Percentiles rank a stretch among this genome's conserved stretches.
Conservation (phyloP, 2,113 vertebrate genomes). For the Chunga burmeisteri region DNA sequence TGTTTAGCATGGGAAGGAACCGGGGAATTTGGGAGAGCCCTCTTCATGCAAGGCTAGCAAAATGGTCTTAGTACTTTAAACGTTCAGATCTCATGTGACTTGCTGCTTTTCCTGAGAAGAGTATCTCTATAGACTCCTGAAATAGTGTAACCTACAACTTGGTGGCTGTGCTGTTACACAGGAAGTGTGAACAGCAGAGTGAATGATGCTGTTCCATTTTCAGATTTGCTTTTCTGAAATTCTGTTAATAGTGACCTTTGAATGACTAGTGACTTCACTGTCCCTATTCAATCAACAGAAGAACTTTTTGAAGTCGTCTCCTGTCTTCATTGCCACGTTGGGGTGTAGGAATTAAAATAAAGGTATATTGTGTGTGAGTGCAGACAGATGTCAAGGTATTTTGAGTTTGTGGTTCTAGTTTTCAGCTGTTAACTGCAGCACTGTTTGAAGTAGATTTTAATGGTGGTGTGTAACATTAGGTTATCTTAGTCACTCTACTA, state of each 20-base stretch:
- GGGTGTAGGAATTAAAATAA: background rate
- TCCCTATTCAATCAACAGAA: background rate
- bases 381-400: background rate
- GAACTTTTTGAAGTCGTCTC: background rate
- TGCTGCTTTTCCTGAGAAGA: background rate
- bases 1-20: background rate
- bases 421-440: background rate
- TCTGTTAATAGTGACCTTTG: rapidly evolving
- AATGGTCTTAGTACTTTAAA: background rate
- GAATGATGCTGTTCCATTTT: background rate
- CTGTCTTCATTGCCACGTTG: background rate
- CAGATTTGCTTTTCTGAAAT: background rate
- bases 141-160: rapidly evolving
- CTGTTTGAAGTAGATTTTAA: background rate
- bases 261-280: background rate
- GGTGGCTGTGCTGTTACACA: background rate
- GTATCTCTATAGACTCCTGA: background rate
- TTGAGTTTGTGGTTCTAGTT: background rate
- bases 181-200: background rate
- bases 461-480: background rate
- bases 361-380: background rate
- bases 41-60: background rate
- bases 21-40: background rate
- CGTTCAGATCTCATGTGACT: background rate
- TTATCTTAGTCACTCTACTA: background rate